A percentile compares a stretch with the other conserved stretches of the same genome.
Conservation (phyloP, 2,113 vertebrate genomes). For the Riparia riparia region DNA sequence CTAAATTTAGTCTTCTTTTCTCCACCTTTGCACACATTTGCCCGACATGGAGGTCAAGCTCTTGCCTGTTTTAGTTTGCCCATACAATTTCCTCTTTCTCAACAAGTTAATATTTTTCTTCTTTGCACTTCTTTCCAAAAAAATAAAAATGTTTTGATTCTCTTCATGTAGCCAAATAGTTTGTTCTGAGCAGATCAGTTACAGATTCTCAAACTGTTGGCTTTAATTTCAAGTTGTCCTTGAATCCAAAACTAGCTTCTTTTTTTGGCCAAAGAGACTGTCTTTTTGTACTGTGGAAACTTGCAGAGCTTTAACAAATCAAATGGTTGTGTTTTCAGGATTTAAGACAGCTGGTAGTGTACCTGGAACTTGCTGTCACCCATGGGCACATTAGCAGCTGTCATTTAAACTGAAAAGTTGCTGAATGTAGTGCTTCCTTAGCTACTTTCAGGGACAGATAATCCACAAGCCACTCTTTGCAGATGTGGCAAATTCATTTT, state of each 20-base stretch:
- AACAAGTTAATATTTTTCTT: background rate
- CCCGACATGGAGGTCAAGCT: background rate
- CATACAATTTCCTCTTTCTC: background rate
- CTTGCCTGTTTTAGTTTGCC: background rate
- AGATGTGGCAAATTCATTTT: conserved; percentile 32
- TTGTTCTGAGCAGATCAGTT: conserved; percentile 45
- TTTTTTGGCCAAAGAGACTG: background rate
- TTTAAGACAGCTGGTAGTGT: background rate
- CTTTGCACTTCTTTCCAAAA: background rate
- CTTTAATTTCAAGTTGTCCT: background rate
- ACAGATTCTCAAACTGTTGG: background rate
- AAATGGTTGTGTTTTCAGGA: background rate
- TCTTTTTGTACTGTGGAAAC: conserved; percentile 22
- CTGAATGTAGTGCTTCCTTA: background rate
- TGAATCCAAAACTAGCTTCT: background rate
- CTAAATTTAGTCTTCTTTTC: background rate
- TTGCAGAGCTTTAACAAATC: conserved; percentile 1
- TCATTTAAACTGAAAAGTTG: background rate
- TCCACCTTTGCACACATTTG: background rate
- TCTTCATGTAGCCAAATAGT: conserved; percentile 63
- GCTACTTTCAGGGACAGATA: background rate
- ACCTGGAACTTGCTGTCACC: background rate
- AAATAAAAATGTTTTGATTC: background rate
- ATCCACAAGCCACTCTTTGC: background rate
- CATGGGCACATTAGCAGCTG: background rate